Conservation (phyloP, 2,797 vertebrate genomes). For the Luscinia megarhynchos region DNA sequence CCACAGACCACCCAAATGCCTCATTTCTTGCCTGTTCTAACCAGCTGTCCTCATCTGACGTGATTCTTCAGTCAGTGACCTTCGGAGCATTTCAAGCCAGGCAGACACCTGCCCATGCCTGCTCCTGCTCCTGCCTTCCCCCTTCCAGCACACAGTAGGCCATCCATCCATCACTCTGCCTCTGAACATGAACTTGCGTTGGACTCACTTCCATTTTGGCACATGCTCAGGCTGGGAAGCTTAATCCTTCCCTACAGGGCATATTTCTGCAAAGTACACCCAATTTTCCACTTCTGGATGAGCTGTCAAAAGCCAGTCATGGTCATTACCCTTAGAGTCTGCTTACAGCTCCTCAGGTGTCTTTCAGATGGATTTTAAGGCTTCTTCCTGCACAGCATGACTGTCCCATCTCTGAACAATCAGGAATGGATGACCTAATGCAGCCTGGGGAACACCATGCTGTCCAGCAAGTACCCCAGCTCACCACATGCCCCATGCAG, state of each 20-base stretch:
- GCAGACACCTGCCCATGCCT: background rate
- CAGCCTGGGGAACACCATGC: background rate
- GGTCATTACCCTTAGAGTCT: background rate
- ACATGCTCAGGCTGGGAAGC: background rate
- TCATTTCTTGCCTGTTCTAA: background rate
- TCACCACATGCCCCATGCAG: background rate
- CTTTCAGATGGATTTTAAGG: background rate
- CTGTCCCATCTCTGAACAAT: background rate
- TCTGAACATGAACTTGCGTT: background rate
- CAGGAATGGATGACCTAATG: background rate
- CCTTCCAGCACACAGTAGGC: background rate
- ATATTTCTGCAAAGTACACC: background rate
- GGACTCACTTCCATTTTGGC: background rate
- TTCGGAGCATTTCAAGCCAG: background rate
- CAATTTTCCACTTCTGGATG: constrained; percentile 9
- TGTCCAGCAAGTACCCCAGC: accelerated
- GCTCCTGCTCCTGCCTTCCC: background rate
- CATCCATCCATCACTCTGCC: background rate
- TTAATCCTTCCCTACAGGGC: background rate
- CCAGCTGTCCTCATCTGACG: background rate
- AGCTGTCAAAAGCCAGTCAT: background rate
- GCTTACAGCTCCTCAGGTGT: background rate
- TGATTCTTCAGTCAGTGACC: background rate
- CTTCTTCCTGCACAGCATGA: background rate
- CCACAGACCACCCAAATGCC: background rate